Base-by-base conservation (phyloP, 2,797 vertebrate genomes). In the Protonibea diacanthus region DNA sequence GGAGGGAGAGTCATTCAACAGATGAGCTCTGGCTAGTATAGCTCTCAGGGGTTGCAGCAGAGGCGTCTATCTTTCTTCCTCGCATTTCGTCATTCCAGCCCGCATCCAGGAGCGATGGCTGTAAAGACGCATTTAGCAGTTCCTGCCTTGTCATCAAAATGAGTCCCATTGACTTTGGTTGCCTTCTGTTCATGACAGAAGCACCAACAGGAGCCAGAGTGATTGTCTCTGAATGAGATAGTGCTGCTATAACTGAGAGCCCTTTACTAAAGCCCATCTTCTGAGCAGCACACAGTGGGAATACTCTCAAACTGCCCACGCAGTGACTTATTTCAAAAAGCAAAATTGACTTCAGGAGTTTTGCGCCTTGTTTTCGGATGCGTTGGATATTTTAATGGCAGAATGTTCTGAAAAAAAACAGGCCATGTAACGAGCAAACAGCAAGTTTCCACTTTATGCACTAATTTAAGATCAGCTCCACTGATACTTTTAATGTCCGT, bases 61-160 rank as follows among this genome's bases (percentile, higher is more conserved):
- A 84, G 80, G 80, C 70, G 72, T 81, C 81, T 86, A 88, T 92
- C 88, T 84, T 85, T 89, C 83, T 83, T 68, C 59, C 75, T 42
- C 33, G 42, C 84, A 64, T 89, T 86, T 80, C 47, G 29, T 88
- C 90, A 84, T 80, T 21, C 73, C 78, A 58, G 77, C 65, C 71
- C 21, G 23, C 82, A 53, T 76, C 65, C 76, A 74, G 84, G 86
- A 90, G 89, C 74, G 49, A 80, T 42, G 86, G 86, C 89, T 53
- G 81, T 81, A 82, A 82, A 91, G 91, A 80, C 40, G 76, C 89
- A 76, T 92, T 92, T 80, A 89, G 84, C 86, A 14, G 77, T 81
- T 93, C 89, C 86, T 93, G 92, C 92, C 77, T 77, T 25, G 90
- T 93, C 92, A 94, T 94, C 93, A 93, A 70, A 92, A 92, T 82